Percentiles rank a stretch among this genome's conserved stretches.
phyloP scores from a whole-genome alignment of 2,113 vertebrate genomes.

The Nematolebias whitei region DNA sequence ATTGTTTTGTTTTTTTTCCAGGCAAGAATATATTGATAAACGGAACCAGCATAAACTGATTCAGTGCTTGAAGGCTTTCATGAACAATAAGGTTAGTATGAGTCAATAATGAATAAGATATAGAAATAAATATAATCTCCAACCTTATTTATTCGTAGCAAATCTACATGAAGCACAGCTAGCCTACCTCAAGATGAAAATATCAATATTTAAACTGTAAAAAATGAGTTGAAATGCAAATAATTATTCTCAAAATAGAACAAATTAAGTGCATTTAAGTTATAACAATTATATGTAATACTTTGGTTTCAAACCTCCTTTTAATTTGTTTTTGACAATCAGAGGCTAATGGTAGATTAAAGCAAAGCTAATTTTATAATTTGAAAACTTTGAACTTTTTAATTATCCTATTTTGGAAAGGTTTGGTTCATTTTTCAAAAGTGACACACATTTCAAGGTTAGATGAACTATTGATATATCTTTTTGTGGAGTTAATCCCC shows the following conservation, averaged over 20 bases:
- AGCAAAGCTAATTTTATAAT: conserved; percentile 61
- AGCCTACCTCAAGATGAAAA: not conserved
- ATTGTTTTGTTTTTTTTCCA: conserved; percentile 63
- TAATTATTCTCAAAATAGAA: too few species aligned
- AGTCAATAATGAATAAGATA: conserved; percentile 3
- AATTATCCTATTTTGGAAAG: conserved; percentile 64
- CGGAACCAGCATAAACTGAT: conserved; percentile 98
- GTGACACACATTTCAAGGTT: conserved; percentile 69
- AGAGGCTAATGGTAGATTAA: conserved; percentile 39
- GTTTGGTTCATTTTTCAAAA: conserved; percentile 71
- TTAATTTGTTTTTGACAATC: conserved; percentile 28
- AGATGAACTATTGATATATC: conserved; percentile 71
- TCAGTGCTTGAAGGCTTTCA: conserved; percentile 98
- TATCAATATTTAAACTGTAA: not conserved
- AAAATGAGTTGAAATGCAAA: not conserved
- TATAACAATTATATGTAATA: too few species aligned
- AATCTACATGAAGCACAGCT: not conserved
- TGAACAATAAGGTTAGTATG: conserved; percentile 97
- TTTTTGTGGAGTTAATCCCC: conserved; percentile 60
- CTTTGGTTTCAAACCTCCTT: conserved; percentile 25
- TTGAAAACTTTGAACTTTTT: conserved; percentile 51
- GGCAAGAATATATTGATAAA: conserved; percentile 95
- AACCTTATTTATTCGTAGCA: not conserved
- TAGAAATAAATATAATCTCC: not conserved
- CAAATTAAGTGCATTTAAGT: too few species aligned